These are phyloP conservation scores for Stigmatopora nigra DNA, from an alignment of 2,113 vertebrate genomes.

Conservation along the genomic window DNA sequence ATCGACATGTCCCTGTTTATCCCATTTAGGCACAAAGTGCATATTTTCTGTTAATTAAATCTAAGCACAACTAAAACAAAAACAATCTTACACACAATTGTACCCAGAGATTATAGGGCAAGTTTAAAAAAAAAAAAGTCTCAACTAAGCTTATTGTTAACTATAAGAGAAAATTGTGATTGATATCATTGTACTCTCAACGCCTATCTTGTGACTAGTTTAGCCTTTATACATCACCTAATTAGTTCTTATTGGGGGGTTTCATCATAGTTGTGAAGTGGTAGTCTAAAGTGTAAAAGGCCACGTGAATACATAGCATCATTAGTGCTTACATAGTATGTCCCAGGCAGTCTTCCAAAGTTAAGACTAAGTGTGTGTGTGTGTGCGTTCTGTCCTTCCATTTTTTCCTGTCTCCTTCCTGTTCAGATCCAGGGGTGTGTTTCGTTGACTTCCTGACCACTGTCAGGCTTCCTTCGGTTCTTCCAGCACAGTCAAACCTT, in stretches of 20 bases:
- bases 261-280: background rate
- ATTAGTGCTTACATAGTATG: background rate
- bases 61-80: too few relatives aligned
- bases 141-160: too few relatives aligned
- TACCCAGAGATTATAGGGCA: too few relatives aligned
- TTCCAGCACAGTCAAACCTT: slow-evolving; percentile 33
- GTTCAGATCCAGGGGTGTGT: slow-evolving; percentile 64
- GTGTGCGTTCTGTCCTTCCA: slow-evolving; percentile 39
- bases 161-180: too few relatives aligned
- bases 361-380: slow-evolving; percentile 21
- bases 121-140: too few relatives aligned
- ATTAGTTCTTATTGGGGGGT: background rate
- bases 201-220: background rate
- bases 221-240: background rate
- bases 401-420: slow-evolving; percentile 58
- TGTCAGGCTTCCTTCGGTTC: slow-evolving; percentile 56
- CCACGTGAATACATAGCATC: background rate
- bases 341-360: slow-evolving; percentile 6
- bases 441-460: slow-evolving; percentile 53
- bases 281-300: background rate
- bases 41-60: background rate
- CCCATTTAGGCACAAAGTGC: background rate
- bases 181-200: too few relatives aligned
- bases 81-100: too few relatives aligned
- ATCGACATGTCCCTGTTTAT: background rate